Evolutionary conservation across 2,113 vertebrate genomes (phyloP).

Genomic region (Solenodon paradoxus): DNA sequence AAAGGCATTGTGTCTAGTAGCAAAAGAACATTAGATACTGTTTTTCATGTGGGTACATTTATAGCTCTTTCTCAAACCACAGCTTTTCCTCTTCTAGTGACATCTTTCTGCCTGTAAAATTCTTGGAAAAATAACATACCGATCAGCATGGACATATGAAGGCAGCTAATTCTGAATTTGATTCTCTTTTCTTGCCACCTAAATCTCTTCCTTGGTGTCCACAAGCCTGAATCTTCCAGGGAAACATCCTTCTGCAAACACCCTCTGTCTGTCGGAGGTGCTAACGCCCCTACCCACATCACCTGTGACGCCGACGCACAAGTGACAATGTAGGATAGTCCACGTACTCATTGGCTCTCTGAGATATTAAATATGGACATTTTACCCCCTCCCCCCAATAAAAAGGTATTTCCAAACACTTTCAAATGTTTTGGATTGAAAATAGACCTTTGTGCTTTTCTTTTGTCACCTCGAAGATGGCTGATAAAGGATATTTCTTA

Average conservation of each 20-base stretch:
- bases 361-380: not conserved
- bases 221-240: not conserved
- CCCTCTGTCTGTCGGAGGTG: not conserved
- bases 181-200: not conserved
- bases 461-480: not conserved
- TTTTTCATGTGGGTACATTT: not conserved
- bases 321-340: not conserved
- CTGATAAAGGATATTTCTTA: not conserved
- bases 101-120: not conserved
- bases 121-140: not conserved
- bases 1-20: slow-evolving; percentile 18
- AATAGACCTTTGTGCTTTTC: not conserved
- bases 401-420: not conserved
- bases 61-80: not conserved
- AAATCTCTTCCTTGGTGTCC: not conserved
- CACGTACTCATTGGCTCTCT: not conserved
- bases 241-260: not conserved
- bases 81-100: not conserved
- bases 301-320: not conserved
- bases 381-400: not conserved
- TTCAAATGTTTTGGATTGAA: not conserved
- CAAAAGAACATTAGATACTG: slow-evolving; percentile 18
- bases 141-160: not conserved
- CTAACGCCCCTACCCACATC: not conserved
- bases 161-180: not conserved